Percentiles rank a stretch among this genome's conserved stretches.
phyloP scores from a whole-genome alignment of 2,113 vertebrate species.

The Glareola pratincola region DNA sequence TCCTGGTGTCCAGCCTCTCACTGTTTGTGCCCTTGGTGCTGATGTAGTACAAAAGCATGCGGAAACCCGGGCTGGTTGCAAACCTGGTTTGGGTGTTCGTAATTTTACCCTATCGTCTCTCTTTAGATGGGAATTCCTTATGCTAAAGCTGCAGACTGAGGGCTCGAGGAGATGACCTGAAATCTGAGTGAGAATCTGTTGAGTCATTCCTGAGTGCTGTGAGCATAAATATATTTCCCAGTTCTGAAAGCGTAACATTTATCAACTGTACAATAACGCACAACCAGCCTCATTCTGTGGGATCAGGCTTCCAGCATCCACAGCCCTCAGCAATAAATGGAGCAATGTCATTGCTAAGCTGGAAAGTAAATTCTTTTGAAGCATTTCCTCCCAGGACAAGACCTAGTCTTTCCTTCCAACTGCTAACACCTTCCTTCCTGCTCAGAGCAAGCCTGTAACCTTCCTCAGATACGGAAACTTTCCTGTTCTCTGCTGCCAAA shows the following conservation, averaged over 20 bases:
- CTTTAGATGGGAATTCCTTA: not conserved
- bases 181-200: conserved; percentile 13
- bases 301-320: not conserved
- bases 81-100: not conserved
- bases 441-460: not conserved
- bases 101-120: not conserved
- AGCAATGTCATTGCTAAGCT: not conserved
- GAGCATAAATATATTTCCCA: not conserved
- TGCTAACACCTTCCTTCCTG: not conserved
- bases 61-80: not conserved
- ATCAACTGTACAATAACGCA: not conserved
- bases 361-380: conserved; percentile 24
- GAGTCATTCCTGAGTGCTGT: conserved; percentile 14
- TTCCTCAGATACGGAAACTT: not conserved
- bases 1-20: not conserved
- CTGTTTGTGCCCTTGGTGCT: not conserved
- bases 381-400: not conserved
- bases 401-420: not conserved
- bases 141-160: not conserved
- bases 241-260: not conserved
- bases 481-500: not conserved
- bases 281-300: not conserved
- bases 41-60: not conserved
- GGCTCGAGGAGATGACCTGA: not conserved
- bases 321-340: not conserved